A percentile compares a stretch with the other conserved stretches of the same genome.
These are phyloP conservation scores for Phalacrocorax brasilianus DNA, from an alignment of 2,113 vertebrate genomes.

Conservation along the genomic window DNA sequence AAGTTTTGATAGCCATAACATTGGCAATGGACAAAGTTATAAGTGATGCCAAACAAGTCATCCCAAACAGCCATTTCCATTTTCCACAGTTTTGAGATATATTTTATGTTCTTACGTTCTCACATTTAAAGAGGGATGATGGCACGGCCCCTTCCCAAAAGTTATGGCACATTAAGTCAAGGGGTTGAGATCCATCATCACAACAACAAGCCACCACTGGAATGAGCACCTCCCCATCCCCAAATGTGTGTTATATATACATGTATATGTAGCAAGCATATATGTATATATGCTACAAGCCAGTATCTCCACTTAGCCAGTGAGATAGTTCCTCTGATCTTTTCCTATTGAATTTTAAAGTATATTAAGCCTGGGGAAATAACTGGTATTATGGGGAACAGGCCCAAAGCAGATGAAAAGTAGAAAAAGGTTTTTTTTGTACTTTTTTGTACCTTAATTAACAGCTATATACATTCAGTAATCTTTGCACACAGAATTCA, in stretches of 20 bases:
- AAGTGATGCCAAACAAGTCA: not conserved
- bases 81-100: not conserved
- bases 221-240: not conserved
- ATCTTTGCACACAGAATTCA: not conserved
- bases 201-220: not conserved
- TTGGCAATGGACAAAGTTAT: not conserved
- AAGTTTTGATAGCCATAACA: not conserved
- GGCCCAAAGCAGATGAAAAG: not conserved
- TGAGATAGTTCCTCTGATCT: not conserved
- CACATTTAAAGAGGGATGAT: not conserved
- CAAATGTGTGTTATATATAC: not conserved
- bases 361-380: not conserved
- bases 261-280: not conserved
- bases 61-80: not conserved
- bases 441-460: not conserved
- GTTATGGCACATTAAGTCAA: not conserved
- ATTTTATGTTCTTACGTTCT: not conserved
- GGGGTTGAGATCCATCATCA: not conserved
- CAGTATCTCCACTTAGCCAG: not conserved
- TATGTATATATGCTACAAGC: not conserved
- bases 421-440: not conserved
- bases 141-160: not conserved
- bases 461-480: not conserved
- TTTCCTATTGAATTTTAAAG: not conserved
- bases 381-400: not conserved